Evolutionary conservation across 2,888 invertebrate genomes (phyloP).

Genomic region (Synergus laeviventris): DNA sequence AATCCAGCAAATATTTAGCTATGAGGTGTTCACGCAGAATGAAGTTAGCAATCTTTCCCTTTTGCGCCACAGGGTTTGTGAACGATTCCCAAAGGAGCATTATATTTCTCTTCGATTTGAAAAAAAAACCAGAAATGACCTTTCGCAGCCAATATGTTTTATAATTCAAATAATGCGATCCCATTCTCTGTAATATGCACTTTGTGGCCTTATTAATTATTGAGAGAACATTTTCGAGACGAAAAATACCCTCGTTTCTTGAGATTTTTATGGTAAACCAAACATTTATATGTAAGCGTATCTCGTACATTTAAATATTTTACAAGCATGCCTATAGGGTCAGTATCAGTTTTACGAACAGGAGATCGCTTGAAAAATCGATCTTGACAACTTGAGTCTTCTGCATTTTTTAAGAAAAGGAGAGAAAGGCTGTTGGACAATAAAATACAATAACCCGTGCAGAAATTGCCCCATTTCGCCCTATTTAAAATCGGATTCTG

Average conservation of each 20-base stretch:
- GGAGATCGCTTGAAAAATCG: slow-evolving; percentile 2
- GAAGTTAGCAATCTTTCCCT: slow-evolving; percentile 3
- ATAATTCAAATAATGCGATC: slow-evolving; percentile 35
- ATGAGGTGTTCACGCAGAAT: neutral
- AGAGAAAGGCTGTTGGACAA: neutral
- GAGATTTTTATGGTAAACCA: slow-evolving; percentile 26
- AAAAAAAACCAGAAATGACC: slow-evolving; percentile 25
- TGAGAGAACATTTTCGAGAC: neutral
- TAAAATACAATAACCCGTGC: neutral
- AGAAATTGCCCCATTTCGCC: no score
- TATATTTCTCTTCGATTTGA: slow-evolving; percentile 30
- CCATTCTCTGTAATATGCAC: slow-evolving; percentile 5
- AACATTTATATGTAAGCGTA: neutral
- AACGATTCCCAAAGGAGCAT: slow-evolving; percentile 32
- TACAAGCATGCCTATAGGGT: neutral
- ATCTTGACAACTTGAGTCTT: neutral
- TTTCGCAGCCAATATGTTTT: slow-evolving; percentile 26
- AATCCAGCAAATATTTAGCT: slow-evolving; percentile 31
- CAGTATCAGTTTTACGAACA: slow-evolving; percentile 25
- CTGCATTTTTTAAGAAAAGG: neutral
- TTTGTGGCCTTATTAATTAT: slow-evolving; percentile 17
- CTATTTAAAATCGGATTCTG: no score
- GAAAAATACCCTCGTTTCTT: slow-evolving; percentile 17
- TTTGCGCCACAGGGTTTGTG: neutral
- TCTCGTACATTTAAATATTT: slow-evolving; percentile 16